These are phyloP conservation scores for Bruchidius siliquastri DNA, from an alignment of 2,888 invertebrate genomes.

Conservation along the genomic window DNA sequence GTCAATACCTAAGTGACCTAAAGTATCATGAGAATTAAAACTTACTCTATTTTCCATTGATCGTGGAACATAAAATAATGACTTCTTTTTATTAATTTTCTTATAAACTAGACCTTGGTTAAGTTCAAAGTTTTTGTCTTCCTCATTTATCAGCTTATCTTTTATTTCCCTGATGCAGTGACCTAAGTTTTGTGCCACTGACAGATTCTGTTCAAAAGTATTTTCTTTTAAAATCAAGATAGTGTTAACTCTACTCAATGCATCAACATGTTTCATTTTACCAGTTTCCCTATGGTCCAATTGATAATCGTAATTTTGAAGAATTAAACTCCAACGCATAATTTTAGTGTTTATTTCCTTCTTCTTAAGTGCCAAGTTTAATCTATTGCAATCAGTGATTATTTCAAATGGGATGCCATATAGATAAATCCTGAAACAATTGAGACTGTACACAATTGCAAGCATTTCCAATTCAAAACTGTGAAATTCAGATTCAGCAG, in stretches of 20 bases:
- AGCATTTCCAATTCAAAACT: constrained; percentile 36
- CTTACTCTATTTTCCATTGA: constrained; percentile 10
- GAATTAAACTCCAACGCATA: constrained; percentile 26
- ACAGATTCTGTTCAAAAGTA: constrained; percentile 23
- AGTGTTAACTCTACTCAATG: constrained; percentile 25
- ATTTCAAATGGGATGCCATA: constrained; percentile 31
- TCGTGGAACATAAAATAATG: constrained; percentile 11
- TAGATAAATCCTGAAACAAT: constrained; percentile 30
- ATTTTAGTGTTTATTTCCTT: constrained; percentile 33
- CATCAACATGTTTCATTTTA: constrained; percentile 34
- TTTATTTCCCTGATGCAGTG: constrained; percentile 17
- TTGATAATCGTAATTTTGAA: constrained; percentile 25
- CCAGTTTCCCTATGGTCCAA: constrained; percentile 18
- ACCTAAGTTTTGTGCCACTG: constrained; percentile 22
- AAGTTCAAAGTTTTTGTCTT: constrained; percentile 10
- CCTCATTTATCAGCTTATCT: not conserved
- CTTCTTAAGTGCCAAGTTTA: constrained; percentile 29
- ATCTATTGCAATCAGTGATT: constrained; percentile 31
- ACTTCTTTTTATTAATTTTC: constrained; percentile 7
- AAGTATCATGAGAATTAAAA: constrained; percentile 4
- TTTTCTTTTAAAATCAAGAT: constrained; percentile 25
- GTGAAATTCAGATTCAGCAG: constrained; percentile 31
- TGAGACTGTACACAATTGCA: constrained; percentile 27
- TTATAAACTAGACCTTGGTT: constrained; percentile 8
- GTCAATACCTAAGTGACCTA: constrained; percentile 8